phyloP scores from a whole-genome alignment of 1,140 invertebrate species.

The Leptinotarsa lineolata region DNA sequence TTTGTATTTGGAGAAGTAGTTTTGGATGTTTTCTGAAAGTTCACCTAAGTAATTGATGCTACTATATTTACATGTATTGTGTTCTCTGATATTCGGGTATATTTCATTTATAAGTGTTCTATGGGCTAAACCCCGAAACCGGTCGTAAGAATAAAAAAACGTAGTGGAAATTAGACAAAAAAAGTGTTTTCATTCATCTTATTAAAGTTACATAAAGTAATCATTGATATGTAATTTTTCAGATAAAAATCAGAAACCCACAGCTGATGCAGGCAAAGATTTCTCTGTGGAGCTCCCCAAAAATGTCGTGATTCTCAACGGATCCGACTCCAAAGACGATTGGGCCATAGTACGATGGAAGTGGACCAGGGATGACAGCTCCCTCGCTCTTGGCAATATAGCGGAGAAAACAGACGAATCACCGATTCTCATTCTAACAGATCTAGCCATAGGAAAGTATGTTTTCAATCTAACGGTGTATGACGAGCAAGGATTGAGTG shows the following conservation, averaged over 20 bases:
- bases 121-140: too few relatives aligned
- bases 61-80: too few relatives aligned
- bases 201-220: too few relatives aligned
- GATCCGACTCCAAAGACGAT: conserved; percentile 85
- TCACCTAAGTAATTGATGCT: too few relatives aligned
- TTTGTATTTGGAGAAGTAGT: too few relatives aligned
- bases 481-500: conserved; percentile 84
- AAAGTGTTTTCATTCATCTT: too few relatives aligned
- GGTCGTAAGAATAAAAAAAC: too few relatives aligned
- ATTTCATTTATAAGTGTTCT: too few relatives aligned
- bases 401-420: conserved; percentile 74
- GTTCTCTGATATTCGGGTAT: too few relatives aligned
- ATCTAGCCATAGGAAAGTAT: conserved; percentile 85
- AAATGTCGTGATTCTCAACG: conserved; percentile 80
- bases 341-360: conserved; percentile 81
- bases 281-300: conserved; percentile 76
- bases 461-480: conserved; percentile 85
- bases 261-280: conserved; percentile 86
- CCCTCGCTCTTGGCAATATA: conserved; percentile 82
- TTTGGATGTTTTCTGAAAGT: too few relatives aligned
- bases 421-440: conserved; percentile 79
- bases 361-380: conserved; percentile 81
- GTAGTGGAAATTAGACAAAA: too few relatives aligned
- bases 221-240: conserved; percentile 27
- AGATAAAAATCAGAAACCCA: conserved; percentile 88